Conservation (phyloP, 2,113 vertebrate species). For the Poecilia latipinna region DNA sequence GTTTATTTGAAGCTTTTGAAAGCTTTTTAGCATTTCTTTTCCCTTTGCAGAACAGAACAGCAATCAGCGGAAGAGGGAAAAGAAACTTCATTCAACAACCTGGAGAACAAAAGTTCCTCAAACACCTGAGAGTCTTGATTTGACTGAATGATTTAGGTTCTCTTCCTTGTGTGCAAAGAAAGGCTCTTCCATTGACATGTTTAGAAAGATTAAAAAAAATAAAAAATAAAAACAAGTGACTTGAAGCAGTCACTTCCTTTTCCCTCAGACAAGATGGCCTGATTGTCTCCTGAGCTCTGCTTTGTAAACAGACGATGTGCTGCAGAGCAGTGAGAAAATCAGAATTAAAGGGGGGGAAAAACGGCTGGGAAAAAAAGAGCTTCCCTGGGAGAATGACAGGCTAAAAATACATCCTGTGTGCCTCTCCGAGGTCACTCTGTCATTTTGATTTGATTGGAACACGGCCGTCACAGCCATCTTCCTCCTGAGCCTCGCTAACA, state of each 20-base stretch:
- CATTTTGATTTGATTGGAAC: slow-evolving; percentile 75
- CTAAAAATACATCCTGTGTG: slow-evolving; percentile 71
- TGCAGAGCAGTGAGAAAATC: neutral
- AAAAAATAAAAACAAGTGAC: slow-evolving; percentile 41
- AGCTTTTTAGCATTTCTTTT: neutral
- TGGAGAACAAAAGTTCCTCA: slow-evolving; percentile 10
- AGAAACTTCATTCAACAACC: slow-evolving; percentile 29
- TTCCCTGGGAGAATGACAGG: slow-evolving; percentile 52
- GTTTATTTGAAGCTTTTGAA: neutral
- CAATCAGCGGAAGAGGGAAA: neutral
- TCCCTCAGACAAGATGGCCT: slow-evolving; percentile 30
- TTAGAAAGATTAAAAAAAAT: slow-evolving; percentile 3
- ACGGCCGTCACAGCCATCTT: slow-evolving; percentile 62
- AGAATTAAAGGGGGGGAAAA: neutral
- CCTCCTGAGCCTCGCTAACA: slow-evolving; percentile 67
- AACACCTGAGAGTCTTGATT: slow-evolving; percentile 20
- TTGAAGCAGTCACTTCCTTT: slow-evolving; percentile 33
- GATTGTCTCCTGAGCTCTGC: slow-evolving; percentile 54
- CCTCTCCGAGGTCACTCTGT: slow-evolving; percentile 72
- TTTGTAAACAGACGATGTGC: slow-evolving; percentile 39
- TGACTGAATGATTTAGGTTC: slow-evolving; percentile 27
- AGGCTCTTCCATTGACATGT: slow-evolving; percentile 30
- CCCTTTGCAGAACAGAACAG: neutral
- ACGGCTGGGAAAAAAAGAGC: slow-evolving; percentile 31
- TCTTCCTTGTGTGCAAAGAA: slow-evolving; percentile 17